These are phyloP conservation scores for Diachrysia chrysitis DNA, from an alignment of 2,888 invertebrate genomes.

Conservation along the genomic window DNA sequence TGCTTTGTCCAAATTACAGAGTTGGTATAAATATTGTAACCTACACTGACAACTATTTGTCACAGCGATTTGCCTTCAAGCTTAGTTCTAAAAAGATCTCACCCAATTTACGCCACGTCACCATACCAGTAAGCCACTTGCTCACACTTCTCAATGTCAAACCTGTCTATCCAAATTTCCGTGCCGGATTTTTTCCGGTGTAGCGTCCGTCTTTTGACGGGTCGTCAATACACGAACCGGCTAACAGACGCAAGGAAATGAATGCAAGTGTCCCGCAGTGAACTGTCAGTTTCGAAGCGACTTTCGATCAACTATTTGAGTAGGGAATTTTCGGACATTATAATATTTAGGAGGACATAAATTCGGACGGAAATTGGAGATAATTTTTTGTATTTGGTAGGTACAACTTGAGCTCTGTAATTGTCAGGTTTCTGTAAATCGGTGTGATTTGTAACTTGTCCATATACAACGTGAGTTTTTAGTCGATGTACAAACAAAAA, in stretches of 20 bases:
- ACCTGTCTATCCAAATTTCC: slow-evolving; percentile 10
- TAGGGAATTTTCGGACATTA: not conserved
- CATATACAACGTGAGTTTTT: too few species aligned
- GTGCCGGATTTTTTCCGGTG: slow-evolving; percentile 11
- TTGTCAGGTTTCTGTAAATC: too few species aligned
- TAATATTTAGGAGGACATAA: too few species aligned
- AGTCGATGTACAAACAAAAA: too few species aligned
- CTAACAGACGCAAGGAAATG: slow-evolving; percentile 33
- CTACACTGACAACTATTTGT: too few species aligned
- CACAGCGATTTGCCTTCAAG: not conserved
- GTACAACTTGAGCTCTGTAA: too few species aligned
- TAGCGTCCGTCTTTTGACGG: slow-evolving; percentile 28
- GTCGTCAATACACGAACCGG: not conserved
- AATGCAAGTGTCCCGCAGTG: slow-evolving; percentile 15
- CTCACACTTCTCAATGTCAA: not conserved
- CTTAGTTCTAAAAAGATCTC: not conserved
- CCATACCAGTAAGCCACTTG: not conserved
- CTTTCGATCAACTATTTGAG: not conserved
- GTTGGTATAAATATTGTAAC: too few species aligned
- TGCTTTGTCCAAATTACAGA: too few species aligned
- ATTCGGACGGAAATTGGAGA: too few species aligned
- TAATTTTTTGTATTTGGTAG: too few species aligned
- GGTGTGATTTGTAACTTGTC: too few species aligned
- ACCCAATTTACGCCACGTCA: not conserved
- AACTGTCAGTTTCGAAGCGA: not conserved